These are phyloP conservation scores for Toxotes jaculatrix DNA, from an alignment of 2,113 vertebrate genomes.

Conservation along the genomic window DNA sequence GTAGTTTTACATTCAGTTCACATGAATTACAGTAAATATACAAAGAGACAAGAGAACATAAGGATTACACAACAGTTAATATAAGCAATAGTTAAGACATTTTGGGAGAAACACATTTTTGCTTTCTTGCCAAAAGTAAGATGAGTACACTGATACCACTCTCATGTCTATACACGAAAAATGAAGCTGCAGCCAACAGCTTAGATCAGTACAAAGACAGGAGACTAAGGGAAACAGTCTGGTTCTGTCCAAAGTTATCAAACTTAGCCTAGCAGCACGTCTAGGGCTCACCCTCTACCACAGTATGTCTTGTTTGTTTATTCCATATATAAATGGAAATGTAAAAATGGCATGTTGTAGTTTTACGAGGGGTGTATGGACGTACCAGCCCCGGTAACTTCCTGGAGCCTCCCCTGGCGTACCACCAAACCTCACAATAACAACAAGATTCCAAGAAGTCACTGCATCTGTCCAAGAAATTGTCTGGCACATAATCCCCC, in stretches of 20 bases:
- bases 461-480: background rate
- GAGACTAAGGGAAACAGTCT: background rate
- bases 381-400: background rate
- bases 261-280: background rate
- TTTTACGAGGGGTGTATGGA: background rate
- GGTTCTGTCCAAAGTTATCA: background rate
- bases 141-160: background rate
- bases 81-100: background rate
- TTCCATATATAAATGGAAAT: background rate
- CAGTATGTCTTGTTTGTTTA: slow-evolving; percentile 2
- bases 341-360: background rate
- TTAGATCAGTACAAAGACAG: slow-evolving; percentile 15
- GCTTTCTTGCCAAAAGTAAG: background rate
- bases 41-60: slow-evolving; percentile 28
- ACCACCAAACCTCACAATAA: background rate
- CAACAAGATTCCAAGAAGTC: slow-evolving; percentile 10
- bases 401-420: background rate
- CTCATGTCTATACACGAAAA: background rate
- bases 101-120: background rate
- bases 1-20: slow-evolving; percentile 49
- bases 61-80: background rate
- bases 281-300: background rate
- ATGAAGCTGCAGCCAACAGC: background rate
- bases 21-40: slow-evolving; percentile 35
- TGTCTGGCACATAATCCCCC: background rate